Percentiles rank a stretch among this genome's conserved stretches.
phyloP scores from a whole-genome alignment of 2,797 vertebrate genomes.

The Enteromius mattozi region DNA sequence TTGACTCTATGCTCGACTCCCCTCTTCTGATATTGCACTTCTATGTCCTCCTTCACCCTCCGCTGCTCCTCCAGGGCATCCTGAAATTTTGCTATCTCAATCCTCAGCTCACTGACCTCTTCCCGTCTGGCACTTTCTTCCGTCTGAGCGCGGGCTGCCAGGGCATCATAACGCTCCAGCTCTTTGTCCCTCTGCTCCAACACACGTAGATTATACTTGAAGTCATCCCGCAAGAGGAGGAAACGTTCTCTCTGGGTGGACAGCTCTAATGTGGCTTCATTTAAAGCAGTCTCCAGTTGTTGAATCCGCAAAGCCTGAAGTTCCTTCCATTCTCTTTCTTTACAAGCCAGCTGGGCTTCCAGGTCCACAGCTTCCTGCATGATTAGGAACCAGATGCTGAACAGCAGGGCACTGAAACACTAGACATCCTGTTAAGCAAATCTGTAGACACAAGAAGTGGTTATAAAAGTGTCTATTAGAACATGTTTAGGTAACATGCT shows the following conservation, averaged over 20 bases:
- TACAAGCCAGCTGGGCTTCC: constrained; percentile 72
- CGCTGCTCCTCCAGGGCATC: constrained; percentile 69
- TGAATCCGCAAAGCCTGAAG: constrained; percentile 71
- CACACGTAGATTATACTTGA: constrained; percentile 81
- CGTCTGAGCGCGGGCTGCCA: constrained; percentile 66
- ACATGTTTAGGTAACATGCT: not conserved
- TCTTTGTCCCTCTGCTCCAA: constrained; percentile 84
- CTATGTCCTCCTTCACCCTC: constrained; percentile 66
- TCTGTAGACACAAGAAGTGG: constrained; percentile 24
- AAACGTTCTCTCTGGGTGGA: constrained; percentile 69
- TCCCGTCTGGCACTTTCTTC: constrained; percentile 73
- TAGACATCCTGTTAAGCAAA: constrained; percentile 2
- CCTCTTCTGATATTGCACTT: constrained; percentile 61
- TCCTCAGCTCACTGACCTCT: constrained; percentile 76
- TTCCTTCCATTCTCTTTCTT: constrained; percentile 81
- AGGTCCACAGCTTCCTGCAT: constrained; percentile 66
- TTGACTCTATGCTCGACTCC: constrained; percentile 73
- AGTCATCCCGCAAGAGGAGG: constrained; percentile 78
- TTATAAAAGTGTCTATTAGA: not conserved
- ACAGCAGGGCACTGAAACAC: not conserved
- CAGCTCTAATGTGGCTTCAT: constrained; percentile 67
- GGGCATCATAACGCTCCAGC: constrained; percentile 76
- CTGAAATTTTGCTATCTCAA: constrained; percentile 75
- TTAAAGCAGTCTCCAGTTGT: constrained; percentile 74
- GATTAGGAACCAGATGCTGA: constrained; percentile 25